A percentile compares a stretch with the other conserved stretches of the same genome.
phyloP scores from a whole-genome alignment of 2,888 invertebrate species.

The Mesoligia furuncula region DNA sequence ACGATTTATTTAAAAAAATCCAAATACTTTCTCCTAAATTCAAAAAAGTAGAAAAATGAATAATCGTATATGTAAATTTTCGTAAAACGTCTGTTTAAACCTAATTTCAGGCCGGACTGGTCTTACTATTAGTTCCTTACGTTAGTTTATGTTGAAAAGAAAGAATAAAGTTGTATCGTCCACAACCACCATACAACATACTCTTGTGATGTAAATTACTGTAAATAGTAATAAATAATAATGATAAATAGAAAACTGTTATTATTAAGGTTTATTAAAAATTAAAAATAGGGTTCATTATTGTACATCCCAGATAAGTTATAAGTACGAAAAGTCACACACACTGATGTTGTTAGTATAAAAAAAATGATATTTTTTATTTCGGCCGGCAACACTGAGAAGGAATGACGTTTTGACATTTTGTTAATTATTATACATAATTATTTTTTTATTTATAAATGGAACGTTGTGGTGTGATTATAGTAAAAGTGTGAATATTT shows the following conservation, averaged over 20 bases:
- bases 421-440: slow-evolving; percentile 81
- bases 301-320: slow-evolving; percentile 75
- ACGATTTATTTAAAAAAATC: slow-evolving; percentile 4
- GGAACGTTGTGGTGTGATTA: slow-evolving; percentile 84
- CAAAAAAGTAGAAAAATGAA: not conserved
- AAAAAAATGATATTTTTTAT: slow-evolving; percentile 63
- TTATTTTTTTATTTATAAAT: slow-evolving; percentile 84
- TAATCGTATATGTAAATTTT: slow-evolving; percentile 30
- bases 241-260: slow-evolving; percentile 78
- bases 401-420: slow-evolving; percentile 80
- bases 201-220: slow-evolving; percentile 90
- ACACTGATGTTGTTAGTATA: slow-evolving; percentile 66
- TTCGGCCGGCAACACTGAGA: slow-evolving; percentile 75
- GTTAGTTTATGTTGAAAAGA: slow-evolving; percentile 65
- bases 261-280: slow-evolving; percentile 81
- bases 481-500: slow-evolving; percentile 65
- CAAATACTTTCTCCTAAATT: not conserved
- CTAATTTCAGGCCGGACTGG: slow-evolving; percentile 40
- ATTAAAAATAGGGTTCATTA: slow-evolving; percentile 73
- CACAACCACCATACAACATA: slow-evolving; percentile 79
- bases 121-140: slow-evolving; percentile 76
- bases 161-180: slow-evolving; percentile 71
- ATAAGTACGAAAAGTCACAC: slow-evolving; percentile 83
- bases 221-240: slow-evolving; percentile 81
- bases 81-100: slow-evolving; percentile 23